Percentiles rank a stretch among this genome's conserved stretches.
These are phyloP conservation scores for Ceratosolen fusciceps DNA, from an alignment of 1,140 invertebrate genomes.

Conservation along the genomic window DNA sequence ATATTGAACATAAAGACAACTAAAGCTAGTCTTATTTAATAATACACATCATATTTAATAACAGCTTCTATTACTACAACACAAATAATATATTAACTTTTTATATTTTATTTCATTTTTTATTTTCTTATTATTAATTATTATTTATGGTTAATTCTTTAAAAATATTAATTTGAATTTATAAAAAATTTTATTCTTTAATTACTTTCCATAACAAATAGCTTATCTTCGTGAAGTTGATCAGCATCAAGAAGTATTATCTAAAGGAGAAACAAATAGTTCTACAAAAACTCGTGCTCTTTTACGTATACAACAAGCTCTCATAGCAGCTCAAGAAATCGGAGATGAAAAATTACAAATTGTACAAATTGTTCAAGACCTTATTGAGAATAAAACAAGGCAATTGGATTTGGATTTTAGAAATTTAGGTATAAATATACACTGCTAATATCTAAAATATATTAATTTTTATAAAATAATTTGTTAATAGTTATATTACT, in stretches of 20 bases:
- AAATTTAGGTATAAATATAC: constrained; percentile 75
- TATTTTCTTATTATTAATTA: too few relatives aligned
- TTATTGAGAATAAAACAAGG: constrained; percentile 91
- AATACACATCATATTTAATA: too few relatives aligned
- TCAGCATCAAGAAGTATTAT: constrained; percentile 76
- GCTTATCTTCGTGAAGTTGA: constrained; percentile 81
- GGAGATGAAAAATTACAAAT: constrained; percentile 83
- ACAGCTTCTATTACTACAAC: too few relatives aligned
- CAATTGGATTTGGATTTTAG: constrained; percentile 89
- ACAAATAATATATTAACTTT: too few relatives aligned
- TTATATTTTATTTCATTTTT: too few relatives aligned
- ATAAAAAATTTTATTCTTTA: neutral
- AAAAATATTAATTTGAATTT: neutral
- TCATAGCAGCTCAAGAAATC: constrained; percentile 44
- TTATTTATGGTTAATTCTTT: neutral
- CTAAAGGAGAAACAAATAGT: constrained; percentile 63
- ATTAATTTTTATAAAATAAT: neutral
- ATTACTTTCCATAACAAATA: constrained; percentile 56
- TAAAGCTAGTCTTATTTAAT: too few relatives aligned
- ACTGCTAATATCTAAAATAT: neutral
- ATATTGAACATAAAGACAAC: too few relatives aligned
- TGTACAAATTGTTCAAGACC: constrained; percentile 88
- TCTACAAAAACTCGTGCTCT: constrained; percentile 33
- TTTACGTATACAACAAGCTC: constrained; percentile 38
- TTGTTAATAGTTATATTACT: neutral